Evolutionary conservation across 92 coral and sea anemone species (phyloP), one percentile per base, ranked within the genome.

Genomic region (Micromussa lordhowensis): DNA sequence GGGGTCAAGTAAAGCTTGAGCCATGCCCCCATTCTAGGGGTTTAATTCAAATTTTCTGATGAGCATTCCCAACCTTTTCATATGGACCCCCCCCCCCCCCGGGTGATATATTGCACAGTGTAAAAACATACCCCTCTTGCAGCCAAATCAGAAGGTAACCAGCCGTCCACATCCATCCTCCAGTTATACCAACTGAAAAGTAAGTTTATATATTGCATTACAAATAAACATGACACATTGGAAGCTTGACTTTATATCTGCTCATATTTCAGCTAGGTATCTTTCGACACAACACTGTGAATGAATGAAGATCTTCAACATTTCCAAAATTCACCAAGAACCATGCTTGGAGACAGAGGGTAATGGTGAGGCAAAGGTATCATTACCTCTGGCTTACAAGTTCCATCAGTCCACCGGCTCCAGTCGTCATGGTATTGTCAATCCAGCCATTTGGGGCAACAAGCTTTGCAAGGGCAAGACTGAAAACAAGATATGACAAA

Each of bases 361-460:
- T n/a, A n/a, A 17, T 66, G 3, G 76, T 6, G 7, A 58, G 7
- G n/a, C 64, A 58, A 58, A 71, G 76, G 6, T 32, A 19, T 4
- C 2, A 6, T 63, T 86, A 96, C 99, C 94, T 92, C 63, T 93
- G 87, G 24, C 96, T 92, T 69, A 96, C 94, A 31, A 96, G 98
- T 66, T 92, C 94, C 91, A 93, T 85, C 81, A 96, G 57, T 30
- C 96, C 99, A 38, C 90, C 96, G 4, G 99, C 96, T 30, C 99
- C 99, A 49, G 98, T 95, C 26, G 98, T 93, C 99, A 97, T 95
- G 79, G 96, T 91, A 35, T 85, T 93, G 57, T 97, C 99, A 86
- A 97, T 94, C 99, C 99, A 97, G 75, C 99, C 99, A 76, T 94
- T 93, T 76, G 99, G 99, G 5, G 95, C 88, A 18, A 97, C 96